Evolutionary conservation across 2,888 invertebrate species (phyloP), one percentile per base, ranked within the genome.

Genomic region (Iphiclides podalirius): DNA sequence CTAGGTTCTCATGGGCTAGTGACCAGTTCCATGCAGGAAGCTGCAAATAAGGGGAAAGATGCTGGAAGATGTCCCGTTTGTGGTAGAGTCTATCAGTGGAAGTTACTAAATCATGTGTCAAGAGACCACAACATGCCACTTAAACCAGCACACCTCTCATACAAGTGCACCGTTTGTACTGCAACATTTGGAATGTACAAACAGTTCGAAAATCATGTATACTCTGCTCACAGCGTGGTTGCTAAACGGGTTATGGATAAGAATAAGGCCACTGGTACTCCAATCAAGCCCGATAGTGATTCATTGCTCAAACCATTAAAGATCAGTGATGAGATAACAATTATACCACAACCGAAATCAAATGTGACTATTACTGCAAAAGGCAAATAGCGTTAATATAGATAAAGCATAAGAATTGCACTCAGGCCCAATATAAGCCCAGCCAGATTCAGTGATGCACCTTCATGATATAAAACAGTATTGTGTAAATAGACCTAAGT

Each of bases 161-260:
- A 97, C 90, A 97, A 97, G 83, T 97, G 97, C 82, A 97, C 97
- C 20, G 97, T 97, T 41, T 97, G 97, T 83, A 96, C 97, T 50
- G 97, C 97, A 48, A 97, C 97, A 13, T 97, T 97, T 76, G 96
- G 96, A 61, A 96, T 97, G 96, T 97, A 97, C 90, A 96, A 96
- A 88, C 95, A 96, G 69, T 97, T 97, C 73, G 97, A 97, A 75
- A 97, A 96, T 74, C 97, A 97, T 79, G 97, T 97, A 2, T 97
- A 97, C 75, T 96, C 96, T 28, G 97, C 96, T 44, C 97, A 97
- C 73, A 96, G 96, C 79, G 96, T 96, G 31, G 96, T 96, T 36
- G 95, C 96, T 35, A 95, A 96, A 70, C 93, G 95, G 55, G 95
- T 94, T 20, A 94, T 95, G 92, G 95, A 94, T 68, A 94, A 94